Evolutionary conservation across 2,888 invertebrate genomes (phyloP), one percentile per base, ranked within the genome.

Genomic region (Agrilus mali): DNA sequence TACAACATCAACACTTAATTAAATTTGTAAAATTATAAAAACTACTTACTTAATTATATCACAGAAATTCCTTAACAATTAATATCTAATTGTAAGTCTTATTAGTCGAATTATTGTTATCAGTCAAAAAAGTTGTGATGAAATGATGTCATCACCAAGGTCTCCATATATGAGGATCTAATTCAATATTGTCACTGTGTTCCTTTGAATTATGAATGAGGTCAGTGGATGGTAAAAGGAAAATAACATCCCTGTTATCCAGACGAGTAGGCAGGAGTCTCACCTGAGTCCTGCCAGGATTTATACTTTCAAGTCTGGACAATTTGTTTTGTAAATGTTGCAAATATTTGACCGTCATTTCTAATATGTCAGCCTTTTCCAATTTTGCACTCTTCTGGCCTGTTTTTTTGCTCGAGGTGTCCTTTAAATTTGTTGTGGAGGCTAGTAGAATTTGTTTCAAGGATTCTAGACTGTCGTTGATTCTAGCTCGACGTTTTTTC

Each of bases 331-430:
- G 72, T 2, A 79, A 60, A 39, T 68, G 66, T 51, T 74, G 70
- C 10, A 80, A 58, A 56, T 77, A 75, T 34, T 68, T 61, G 7
- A 78, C 78, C 0, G 78, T 77, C 71, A 78, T 70, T 57, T 79
- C 78, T 33, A 79, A 55, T 41, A 79, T 77, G 55, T 78, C 78
- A 0, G 79, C 79, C 57, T 78, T 78, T 59, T 79, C 79, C 53
- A 78, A 60, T 61, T 78, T 78, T 1, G 74, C 68, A 32, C 73
- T 74, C 38, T 71, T 53, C 48, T 62, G 60, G 4, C 60, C 60
- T 22, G 38, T 51, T 43, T 54, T 58, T 47, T 57, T 58, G 10
- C 33, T 40, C 4, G 50, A 38, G 10, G 57, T 52, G 36, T 59
- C 60, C 38, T 60, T 58, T 38, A 68, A 52, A 38, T 57, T 53